These are phyloP conservation scores for Cynoglossus semilaevis DNA, from an alignment of 2,113 vertebrate genomes.

Conservation along the genomic window DNA sequence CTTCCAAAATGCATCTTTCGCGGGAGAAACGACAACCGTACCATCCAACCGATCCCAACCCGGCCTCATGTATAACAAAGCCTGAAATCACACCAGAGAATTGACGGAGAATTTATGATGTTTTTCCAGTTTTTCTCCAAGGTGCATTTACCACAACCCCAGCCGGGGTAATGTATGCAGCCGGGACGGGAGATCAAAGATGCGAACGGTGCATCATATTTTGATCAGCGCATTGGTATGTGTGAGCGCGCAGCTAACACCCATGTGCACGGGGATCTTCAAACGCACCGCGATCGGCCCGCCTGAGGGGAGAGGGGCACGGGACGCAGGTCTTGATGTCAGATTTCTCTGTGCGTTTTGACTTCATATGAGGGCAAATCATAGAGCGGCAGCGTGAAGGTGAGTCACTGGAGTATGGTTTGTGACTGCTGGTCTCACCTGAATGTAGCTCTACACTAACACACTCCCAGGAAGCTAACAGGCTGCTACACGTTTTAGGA, in stretches of 20 bases:
- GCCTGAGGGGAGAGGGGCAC: conserved; percentile 41
- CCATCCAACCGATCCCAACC: conserved; percentile 3
- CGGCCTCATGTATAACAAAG: conserved; percentile 56
- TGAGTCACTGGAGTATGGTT: conserved; percentile 25
- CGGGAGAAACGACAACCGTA: conserved; percentile 21
- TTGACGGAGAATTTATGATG: conserved; percentile 54
- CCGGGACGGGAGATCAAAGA: conserved; percentile 57
- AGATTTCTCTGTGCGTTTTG: conserved; percentile 14
- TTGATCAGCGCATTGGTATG: conserved; percentile 37
- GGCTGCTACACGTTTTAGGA: neutral
- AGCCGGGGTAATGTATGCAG: conserved; percentile 56
- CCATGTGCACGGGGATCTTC: conserved; percentile 42
- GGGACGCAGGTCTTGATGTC: conserved; percentile 40
- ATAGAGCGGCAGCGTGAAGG: conserved; percentile 32
- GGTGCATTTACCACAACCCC: conserved; percentile 37
- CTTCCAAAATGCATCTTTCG: conserved; percentile 23
- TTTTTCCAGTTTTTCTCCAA: conserved; percentile 49
- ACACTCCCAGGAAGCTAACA: conserved; percentile 5
- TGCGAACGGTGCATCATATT: conserved; percentile 27
- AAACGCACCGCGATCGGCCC: conserved; percentile 39
- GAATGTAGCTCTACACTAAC: conserved; percentile 21
- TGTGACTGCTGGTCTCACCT: conserved; percentile 35
- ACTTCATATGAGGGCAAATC: conserved; percentile 26
- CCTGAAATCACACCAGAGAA: conserved; percentile 35
- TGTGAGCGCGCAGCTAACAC: conserved; percentile 50